These are phyloP conservation scores for Nesidiocoris tenuis DNA, from an alignment of 2,888 invertebrate genomes.

Conservation along the genomic window DNA sequence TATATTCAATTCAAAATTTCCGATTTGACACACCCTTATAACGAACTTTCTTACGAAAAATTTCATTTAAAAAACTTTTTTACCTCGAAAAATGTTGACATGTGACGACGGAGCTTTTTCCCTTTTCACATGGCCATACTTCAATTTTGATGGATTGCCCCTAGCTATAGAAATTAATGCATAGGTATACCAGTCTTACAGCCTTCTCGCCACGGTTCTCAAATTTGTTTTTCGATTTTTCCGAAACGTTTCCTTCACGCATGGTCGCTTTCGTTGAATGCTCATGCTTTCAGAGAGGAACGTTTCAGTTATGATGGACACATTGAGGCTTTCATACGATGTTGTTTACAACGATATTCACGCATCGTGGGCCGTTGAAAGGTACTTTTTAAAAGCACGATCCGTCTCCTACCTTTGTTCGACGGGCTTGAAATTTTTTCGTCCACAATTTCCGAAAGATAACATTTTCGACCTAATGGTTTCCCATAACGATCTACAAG, in stretches of 20 bases:
- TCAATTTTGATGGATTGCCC: neutral
- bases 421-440: neutral
- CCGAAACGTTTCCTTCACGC: neutral
- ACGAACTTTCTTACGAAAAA: too few relatives aligned
- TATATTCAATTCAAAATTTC: too few relatives aligned
- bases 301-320: neutral
- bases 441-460: neutral
- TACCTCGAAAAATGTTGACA: neutral
- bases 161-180: too few relatives aligned
- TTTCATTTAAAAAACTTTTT: too few relatives aligned
- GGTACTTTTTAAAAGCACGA: neutral
- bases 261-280: neutral
- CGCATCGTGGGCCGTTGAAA: neutral
- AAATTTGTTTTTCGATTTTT: neutral
- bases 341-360: neutral
- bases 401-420: neutral
- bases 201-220: neutral
- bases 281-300: neutral
- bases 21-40: too few relatives aligned
- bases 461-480: too few relatives aligned
- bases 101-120: neutral
- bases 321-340: neutral
- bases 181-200: too few relatives aligned
- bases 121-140: neutral
- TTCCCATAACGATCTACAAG: too few relatives aligned